Conservation (phyloP, 37 sponge, comb jelly and placozoan genomes). For the Halisarca cf. caerulea region DNA sequence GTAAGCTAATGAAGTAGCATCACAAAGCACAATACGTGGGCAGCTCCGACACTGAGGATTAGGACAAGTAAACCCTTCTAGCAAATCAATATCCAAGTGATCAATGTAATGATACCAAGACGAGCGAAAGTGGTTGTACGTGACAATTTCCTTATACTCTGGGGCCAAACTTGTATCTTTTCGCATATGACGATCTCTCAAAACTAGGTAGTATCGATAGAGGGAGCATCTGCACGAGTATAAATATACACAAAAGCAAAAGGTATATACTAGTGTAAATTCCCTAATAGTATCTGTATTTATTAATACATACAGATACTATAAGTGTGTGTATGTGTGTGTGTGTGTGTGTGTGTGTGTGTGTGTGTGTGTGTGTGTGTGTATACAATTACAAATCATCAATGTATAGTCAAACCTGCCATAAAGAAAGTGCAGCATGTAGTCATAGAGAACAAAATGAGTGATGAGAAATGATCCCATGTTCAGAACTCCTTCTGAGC, state of each 20-base stretch:
- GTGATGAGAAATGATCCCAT: conserved; percentile 5
- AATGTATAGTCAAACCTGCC: conserved; percentile 19
- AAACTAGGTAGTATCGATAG: conserved; percentile 14
- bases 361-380: too few relatives aligned
- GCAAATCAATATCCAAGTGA: background rate
- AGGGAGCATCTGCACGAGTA: background rate
- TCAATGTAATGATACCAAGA: conserved; percentile 8
- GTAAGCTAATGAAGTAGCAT: conserved; percentile 10
- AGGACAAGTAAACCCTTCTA: background rate
- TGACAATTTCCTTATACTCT: background rate
- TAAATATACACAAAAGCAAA: too few relatives aligned
- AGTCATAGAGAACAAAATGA: conserved; percentile 7
- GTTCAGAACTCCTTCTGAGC: background rate
- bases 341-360: too few relatives aligned
- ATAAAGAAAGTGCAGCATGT: conserved; percentile 13
- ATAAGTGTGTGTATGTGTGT: too few relatives aligned
- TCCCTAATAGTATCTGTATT: too few relatives aligned
- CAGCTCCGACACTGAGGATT: background rate
- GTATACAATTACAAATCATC: too few relatives aligned
- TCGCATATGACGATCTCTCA: background rate
- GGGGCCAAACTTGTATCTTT: background rate
- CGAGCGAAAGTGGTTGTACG: conserved; percentile 9
- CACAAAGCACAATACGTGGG: background rate
- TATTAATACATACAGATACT: too few relatives aligned
- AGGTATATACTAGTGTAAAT: too few relatives aligned